Evolutionary conservation across 2,113 vertebrate species (phyloP), one percentile per base, ranked within the genome.

Genomic region (Rana temporaria): DNA sequence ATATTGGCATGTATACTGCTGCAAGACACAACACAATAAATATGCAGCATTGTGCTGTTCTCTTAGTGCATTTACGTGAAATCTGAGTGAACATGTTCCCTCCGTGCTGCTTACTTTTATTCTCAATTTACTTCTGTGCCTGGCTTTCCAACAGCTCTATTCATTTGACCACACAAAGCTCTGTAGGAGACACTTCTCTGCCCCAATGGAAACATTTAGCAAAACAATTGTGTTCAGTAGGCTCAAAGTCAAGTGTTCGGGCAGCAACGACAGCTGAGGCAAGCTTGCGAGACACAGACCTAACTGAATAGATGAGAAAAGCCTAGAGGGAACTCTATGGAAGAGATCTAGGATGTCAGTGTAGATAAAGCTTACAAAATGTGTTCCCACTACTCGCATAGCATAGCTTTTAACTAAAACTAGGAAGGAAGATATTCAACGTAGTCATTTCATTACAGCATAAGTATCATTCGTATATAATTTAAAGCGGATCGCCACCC

Each of bases 231-330:
- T 67, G 18, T 67, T 52, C 56, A 55, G 76, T 4, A 66, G 52
- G 76, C 48, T 56, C 62, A 78, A 55, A 78, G 76, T 78, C 62
- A 78, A 78, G 76, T 67, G 76, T 34, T 78, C 26, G 48, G 63
- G 48, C 76, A 66, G 48, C 62, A 48, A 15, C 24, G 19, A 78
- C 5, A 17, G 15, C 9, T 9, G 19, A 78, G 30, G n/a, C 34
- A 19, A 55, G 62, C 55, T 24, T 17, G 63, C 20, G 52, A 32
- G 42, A 65, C 12, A 20, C 4, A 65, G 63, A 24, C 63, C 26
- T 65, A 20, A 55, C 24, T 66, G 38, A 66, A 78, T 32, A 8
- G 76, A 30, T 22, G 62, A 78, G 42, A n/a, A 55, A 17, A 55
- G 62, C 76, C 76, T 67, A 62, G 15, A n/a, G 76, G 76, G 76